These are phyloP conservation scores for Platycnemis pennipes DNA, from an alignment of 2,888 invertebrate genomes.

Conservation along the genomic window DNA sequence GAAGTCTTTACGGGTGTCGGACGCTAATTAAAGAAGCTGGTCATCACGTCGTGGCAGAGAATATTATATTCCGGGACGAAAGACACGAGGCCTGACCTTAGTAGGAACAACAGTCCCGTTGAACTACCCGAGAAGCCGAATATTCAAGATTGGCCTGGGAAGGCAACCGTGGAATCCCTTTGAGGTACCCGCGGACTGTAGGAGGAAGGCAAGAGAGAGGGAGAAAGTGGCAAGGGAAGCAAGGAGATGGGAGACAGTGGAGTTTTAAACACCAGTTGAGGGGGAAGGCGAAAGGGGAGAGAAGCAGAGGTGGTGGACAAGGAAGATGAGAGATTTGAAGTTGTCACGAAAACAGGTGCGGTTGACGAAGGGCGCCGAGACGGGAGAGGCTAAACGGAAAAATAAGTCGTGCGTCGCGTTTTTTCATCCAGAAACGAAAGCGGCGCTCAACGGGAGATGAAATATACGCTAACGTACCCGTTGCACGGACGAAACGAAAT, in stretches of 20 bases:
- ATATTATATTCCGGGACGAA: not conserved
- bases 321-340: conserved; percentile 25
- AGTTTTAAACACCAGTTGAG: not conserved
- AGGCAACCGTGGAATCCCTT: not conserved
- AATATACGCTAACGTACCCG: not conserved
- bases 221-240: not conserved
- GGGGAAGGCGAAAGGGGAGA: too few relatives aligned
- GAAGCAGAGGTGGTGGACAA: not conserved
- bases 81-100: not conserved
- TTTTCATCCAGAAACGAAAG: not conserved
- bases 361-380: not conserved
- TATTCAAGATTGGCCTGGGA: not conserved
- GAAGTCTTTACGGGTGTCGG: not conserved
- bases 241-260: not conserved
- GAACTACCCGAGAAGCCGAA: not conserved
- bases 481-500: not conserved
- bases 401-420: not conserved
- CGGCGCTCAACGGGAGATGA: not conserved
- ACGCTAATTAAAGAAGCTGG: not conserved
- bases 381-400: not conserved
- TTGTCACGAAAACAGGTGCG: conserved; percentile 29
- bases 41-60: not conserved
- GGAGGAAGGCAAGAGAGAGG: too few relatives aligned
- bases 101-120: not conserved
- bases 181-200: not conserved